Base-by-base conservation (phyloP, 2,888 invertebrate genomes). In the Epinotia bilunana region DNA sequence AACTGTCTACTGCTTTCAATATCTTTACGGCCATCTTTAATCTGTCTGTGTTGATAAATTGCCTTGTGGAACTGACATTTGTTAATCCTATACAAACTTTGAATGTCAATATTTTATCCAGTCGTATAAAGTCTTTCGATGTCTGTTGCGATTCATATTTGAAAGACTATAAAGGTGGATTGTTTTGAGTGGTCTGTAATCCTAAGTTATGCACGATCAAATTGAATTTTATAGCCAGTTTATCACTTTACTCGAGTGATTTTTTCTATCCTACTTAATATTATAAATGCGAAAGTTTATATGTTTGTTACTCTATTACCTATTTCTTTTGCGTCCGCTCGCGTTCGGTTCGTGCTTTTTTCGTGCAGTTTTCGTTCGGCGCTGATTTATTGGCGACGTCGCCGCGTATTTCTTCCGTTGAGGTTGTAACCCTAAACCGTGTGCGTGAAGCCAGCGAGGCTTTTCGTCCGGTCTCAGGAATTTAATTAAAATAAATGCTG, bases 371-470 rank as follows among this genome's bases (percentile, higher is more conserved):
- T 55, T 28, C 61, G 18, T 62, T 69, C 13, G 11, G 43, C 58
- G 28, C 49, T 74, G 58, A 74, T 70, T 74, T 70, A 74, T 70
- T 63, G 20, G 69, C 63, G 69, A 64, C 63, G 57, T 63, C 60
- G 11, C 74, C 68, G 68, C 68, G 55, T 76, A 72, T 70, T 72
- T 73, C 67, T 71, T 77, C 28, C 73, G 55, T 57, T 43, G 43
- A 60, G 58, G 63, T 73, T 33, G 74, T 77, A 73, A 78, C 76
- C 74, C 73, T 75, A 58, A 76, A 61, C 65, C 64, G 71, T 69
- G 72, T 77, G 67, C 72, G 77, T 78, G 68, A 23, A 3, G 6
- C 53, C 18, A 6, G 77, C 71, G 13, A 9, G 49, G 43, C 67
- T 18, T 20, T 13, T 12, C 6, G 57, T 46, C 9, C 3, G 12